phyloP scores from a whole-genome alignment of 2,113 vertebrate genomes.

The Tetrax tetrax region DNA sequence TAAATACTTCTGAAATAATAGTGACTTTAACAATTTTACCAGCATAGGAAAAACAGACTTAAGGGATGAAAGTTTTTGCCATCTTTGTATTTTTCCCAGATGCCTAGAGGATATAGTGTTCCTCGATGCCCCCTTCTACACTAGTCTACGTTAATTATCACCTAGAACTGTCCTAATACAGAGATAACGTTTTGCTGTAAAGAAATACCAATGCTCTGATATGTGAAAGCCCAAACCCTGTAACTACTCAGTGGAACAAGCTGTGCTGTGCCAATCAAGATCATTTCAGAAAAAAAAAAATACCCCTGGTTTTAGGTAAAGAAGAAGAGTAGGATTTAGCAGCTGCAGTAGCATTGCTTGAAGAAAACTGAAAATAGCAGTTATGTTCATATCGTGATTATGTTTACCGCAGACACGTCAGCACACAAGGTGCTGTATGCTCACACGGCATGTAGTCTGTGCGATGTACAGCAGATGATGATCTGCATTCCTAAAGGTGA shows the following conservation, averaged over 20 bases:
- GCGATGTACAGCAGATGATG: neutral
- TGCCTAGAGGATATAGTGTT: neutral
- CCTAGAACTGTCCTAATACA: neutral
- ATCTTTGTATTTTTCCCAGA: neutral
- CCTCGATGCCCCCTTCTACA: neutral
- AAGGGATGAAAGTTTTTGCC: neutral
- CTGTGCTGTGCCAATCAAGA: neutral
- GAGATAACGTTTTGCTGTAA: neutral
- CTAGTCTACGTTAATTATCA: neutral
- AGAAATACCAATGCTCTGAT: neutral
- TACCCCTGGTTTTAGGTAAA: neutral
- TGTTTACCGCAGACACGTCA: neutral
- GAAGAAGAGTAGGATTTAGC: neutral
- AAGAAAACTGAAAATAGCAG: neutral
- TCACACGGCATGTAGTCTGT: neutral
- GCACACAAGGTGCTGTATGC: neutral
- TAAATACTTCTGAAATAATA: neutral
- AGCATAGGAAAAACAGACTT: neutral
- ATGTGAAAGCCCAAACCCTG: neutral
- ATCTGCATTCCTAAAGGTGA: neutral
- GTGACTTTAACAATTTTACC: neutral
- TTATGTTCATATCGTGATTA: neutral
- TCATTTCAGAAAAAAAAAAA: fast-evolving
- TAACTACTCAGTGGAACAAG: neutral
- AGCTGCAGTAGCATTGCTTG: neutral